Evolutionary conservation across 2,888 invertebrate species (phyloP), one percentile per base, ranked within the genome.

Genomic region (Hermaeophaga mercurialis): DNA sequence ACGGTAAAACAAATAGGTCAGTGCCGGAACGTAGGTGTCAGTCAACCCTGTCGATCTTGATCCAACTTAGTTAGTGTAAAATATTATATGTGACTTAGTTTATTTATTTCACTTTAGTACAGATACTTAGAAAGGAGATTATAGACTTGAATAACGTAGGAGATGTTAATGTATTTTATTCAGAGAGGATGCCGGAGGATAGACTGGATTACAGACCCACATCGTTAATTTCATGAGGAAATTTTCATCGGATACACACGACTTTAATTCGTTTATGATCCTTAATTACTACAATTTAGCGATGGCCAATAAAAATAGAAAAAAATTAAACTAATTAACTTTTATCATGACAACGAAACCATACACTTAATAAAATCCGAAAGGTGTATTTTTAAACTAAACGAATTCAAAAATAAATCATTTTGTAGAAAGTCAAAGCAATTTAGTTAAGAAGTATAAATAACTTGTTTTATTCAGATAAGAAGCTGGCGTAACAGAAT

Each of bases 401-500:
- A 46, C 31, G 46, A 33, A 43, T 34, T 47, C 47, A 9, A 46
- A 50, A 46, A 57, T 57, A 57, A 57, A 57, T 57, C 53, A 53
- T 57, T 55, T 49, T 44, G 44, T 55, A 55, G 55, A 53, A 57
- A 57, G 47, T 53, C 47, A 18, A 33, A 52, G 55, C 44, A 43
- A 43, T 55, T 49, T 36, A 43, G 43, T 48, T 48, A 43, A 44
- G 46, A 39, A 41, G 52, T 53, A 57, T 43, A 57, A 57, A 57
- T 57, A 57, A 43, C 52, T 43, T 31, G 43, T 52, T 56, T 45
- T 52, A 52, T 49, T 41, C 45, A 46, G 52, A 56, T 52, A 56
- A 56, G 52, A 56, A 52, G 39, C 33, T 36, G n/a, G 38, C 38
- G 22, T 50, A 46, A 45, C 22, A 41, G 34, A 38, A 41, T 47